Percentiles rank a stretch among this genome's conserved stretches.
These are phyloP conservation scores for Chloroclysta siterata DNA, from an alignment of 2,888 invertebrate species.

Conservation along the genomic window DNA sequence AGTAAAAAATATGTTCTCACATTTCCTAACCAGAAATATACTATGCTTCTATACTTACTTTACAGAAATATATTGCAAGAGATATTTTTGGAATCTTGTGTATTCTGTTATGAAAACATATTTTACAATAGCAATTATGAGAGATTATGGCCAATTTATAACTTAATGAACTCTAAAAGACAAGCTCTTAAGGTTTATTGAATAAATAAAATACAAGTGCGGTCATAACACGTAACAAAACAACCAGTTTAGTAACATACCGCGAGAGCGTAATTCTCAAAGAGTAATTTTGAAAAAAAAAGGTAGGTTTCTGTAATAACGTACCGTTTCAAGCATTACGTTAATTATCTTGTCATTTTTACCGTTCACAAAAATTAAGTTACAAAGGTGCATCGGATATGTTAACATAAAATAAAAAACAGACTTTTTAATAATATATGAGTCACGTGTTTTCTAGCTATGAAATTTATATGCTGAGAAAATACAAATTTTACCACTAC, in stretches of 20 bases:
- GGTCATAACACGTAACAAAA: constrained; percentile 16
- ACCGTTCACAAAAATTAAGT: constrained; percentile 3
- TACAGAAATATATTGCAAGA: no score
- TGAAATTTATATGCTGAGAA: no score
- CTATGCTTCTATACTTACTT: no score
- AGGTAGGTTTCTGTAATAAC: constrained; percentile 56
- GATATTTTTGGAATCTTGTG: background rate
- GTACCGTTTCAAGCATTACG: constrained; percentile 64
- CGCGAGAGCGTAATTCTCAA: constrained; percentile 26
- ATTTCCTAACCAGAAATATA: no score
- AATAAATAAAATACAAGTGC: constrained; percentile 22
- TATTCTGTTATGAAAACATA: background rate
- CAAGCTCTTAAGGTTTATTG: constrained; percentile 16
- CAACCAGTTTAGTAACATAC: constrained; percentile 13
- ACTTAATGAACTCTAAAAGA: constrained; percentile 14
- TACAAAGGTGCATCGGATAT: background rate
- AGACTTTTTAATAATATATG: background rate
- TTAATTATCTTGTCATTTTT: constrained; percentile 32
- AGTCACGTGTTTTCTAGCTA: background rate
- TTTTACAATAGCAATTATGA: constrained; percentile 19
- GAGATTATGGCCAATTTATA: constrained; percentile 20
- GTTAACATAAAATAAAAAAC: background rate
- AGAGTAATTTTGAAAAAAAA: constrained; percentile 6
- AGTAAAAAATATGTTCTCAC: no score
- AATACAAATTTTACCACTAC: no score